These are phyloP conservation scores for Lutjanus erythropterus DNA, from an alignment of 2,113 vertebrate genomes.

Conservation along the genomic window DNA sequence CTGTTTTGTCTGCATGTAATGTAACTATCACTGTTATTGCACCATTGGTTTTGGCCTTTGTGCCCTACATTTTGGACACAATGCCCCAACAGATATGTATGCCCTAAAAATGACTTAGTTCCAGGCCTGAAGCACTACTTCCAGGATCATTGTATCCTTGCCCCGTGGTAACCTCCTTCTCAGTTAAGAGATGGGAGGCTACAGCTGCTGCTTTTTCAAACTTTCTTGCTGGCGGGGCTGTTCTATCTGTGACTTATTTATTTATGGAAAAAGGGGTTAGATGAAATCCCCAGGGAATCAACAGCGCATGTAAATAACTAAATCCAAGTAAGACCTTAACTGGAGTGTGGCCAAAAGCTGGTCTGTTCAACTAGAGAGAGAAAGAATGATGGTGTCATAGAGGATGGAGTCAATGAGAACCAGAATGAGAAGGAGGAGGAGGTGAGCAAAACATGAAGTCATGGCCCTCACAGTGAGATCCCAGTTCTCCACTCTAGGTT, in stretches of 20 bases:
- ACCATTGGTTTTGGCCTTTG: too few species aligned
- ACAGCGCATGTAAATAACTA: slow-evolving; percentile 48
- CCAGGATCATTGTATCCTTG: slow-evolving; percentile 7
- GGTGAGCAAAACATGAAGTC: slow-evolving; percentile 71
- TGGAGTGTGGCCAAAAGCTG: slow-evolving; percentile 33
- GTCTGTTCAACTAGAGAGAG: slow-evolving; percentile 7
- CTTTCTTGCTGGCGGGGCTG: not conserved
- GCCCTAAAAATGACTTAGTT: too few species aligned
- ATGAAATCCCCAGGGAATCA: slow-evolving; percentile 21
- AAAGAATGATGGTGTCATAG: slow-evolving; percentile 53
- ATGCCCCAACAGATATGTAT: too few species aligned
- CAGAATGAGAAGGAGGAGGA: slow-evolving; percentile 40
- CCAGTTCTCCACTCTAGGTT: slow-evolving; percentile 60
- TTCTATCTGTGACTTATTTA: slow-evolving; percentile 49
- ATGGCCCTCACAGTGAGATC: slow-evolving; percentile 68
- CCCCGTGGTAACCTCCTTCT: slow-evolving; percentile 22
- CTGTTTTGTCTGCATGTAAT: too few species aligned
- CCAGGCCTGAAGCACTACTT: not conserved
- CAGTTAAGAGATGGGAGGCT: slow-evolving; percentile 21
- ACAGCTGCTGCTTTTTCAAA: slow-evolving; percentile 9
- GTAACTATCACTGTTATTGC: too few species aligned
- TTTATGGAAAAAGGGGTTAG: slow-evolving; percentile 38
- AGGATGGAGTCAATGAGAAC: slow-evolving; percentile 54
- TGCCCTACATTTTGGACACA: too few species aligned
- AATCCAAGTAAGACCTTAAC: slow-evolving; percentile 31